Evolutionary conservation across 2,888 invertebrate species (phyloP), one percentile per base, ranked within the genome.

Genomic region (Thalpophila matura): DNA sequence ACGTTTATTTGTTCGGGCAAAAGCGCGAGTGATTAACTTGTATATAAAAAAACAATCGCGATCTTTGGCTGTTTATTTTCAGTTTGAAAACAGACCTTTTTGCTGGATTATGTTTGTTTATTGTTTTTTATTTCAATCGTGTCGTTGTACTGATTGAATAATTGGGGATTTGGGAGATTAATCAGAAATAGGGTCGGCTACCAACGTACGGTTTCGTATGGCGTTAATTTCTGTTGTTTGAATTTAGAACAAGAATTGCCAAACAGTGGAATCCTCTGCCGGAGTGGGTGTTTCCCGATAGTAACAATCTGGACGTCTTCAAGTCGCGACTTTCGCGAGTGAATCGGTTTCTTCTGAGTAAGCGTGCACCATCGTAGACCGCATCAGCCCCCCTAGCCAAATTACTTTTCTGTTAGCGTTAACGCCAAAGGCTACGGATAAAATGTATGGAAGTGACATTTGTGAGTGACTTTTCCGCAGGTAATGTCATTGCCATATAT

Each of bases 1-100:
- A 74, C 84, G 78, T 86, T 81, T 82, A 84, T 87, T 84, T 81
- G 79, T 83, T 67, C 70, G 65, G 77, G 69, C 63, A 75, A 59
- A 66, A 57, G 72, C 73, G 71, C 81, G 69, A 80, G 79, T 81
- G 83, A 86, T 86, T 85, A 80, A 81, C 73, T 61, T 57, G 55
- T 69, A 33, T 31, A 58, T 51, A 57, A 67, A 60, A 53, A 51
- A 42, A 31, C 54, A n/a, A 1, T 45, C 65, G 59, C 31, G 46
- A 57, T 60, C 51, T 60, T 57, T 57, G 45, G 6, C 16, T 73
- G 50, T 73, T 68, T 68, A 60, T 62, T 42, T 68, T 51, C 40
- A 54, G 45, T 73, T 74, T 59, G 72, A 55, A 63, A 47, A 20
- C 59, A 57, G 74, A 74, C 74, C 73, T 77, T 75, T 78, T 75